Evolutionary conservation across 2,888 invertebrate species (phyloP).

Genomic region (Atrina japonica): DNA sequence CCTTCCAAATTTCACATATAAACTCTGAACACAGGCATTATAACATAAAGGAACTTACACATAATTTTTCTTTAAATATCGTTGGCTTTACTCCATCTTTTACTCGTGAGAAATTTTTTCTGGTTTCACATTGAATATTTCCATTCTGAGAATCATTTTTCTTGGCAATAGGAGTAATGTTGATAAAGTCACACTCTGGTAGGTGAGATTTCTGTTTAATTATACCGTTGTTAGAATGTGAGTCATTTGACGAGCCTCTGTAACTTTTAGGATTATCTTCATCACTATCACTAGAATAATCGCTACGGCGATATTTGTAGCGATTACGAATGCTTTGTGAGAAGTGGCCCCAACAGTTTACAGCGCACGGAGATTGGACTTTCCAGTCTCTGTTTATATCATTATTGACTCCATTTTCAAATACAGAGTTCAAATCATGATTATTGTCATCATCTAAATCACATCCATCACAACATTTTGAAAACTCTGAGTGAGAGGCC

Average conservation of each 20-base stretch:
- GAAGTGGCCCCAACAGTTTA: constrained; percentile 73
- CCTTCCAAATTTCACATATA: too few species aligned
- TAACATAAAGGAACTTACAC: constrained; percentile 53
- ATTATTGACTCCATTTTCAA: constrained; percentile 10
- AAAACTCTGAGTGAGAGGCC: too few species aligned
- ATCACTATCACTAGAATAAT: constrained; percentile 74
- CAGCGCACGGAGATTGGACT: constrained; percentile 36
- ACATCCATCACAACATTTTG: constrained; percentile 7
- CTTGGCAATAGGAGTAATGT: constrained; percentile 1
- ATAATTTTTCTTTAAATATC: constrained; percentile 70
- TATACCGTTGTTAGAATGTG: constrained; percentile 25
- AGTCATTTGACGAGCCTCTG: constrained; percentile 7
- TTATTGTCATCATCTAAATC: constrained; percentile 10
- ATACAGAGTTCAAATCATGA: constrained; percentile 9
- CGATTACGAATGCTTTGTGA: constrained; percentile 60
- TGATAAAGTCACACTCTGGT: constrained; percentile 43
- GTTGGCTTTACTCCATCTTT: constrained; percentile 67
- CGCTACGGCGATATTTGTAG: constrained; percentile 72
- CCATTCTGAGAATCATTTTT: constrained; percentile 15
- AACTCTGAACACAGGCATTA: not conserved
- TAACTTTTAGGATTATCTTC: constrained; percentile 54
- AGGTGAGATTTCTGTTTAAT: constrained; percentile 58
- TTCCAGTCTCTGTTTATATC: constrained; percentile 19
- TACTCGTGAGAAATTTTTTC: constrained; percentile 20
- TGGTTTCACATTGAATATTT: constrained; percentile 6